Percentiles rank a stretch among this genome's conserved stretches.
phyloP scores from a whole-genome alignment of 1,140 invertebrate genomes.

The Scaptomyza montana region DNA sequence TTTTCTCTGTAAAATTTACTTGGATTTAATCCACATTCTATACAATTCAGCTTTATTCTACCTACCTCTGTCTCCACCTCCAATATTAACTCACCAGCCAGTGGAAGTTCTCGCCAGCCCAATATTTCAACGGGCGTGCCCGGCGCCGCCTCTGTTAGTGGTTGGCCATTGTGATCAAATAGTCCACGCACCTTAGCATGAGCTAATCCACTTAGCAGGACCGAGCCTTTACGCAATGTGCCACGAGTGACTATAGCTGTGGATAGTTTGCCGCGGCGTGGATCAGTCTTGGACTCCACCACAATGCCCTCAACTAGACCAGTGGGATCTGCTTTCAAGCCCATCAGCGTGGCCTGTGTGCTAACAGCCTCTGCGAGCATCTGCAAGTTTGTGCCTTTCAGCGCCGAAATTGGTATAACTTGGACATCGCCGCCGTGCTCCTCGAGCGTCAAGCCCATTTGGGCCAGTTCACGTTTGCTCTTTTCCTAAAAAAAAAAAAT shows the following conservation, averaged over 20 bases:
- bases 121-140: conserved; percentile 92
- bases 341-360: conserved; percentile 94
- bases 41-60: too few relatives aligned
- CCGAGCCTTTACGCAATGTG: conserved; percentile 91
- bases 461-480: conserved; percentile 89
- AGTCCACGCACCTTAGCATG: conserved; percentile 95
- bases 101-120: conserved; percentile 94
- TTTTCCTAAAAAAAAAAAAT: conserved; percentile 86
- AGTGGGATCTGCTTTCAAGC: conserved; percentile 91
- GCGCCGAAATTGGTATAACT: conserved; percentile 95
- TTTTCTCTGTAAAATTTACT: conserved; percentile 85
- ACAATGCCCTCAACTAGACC: conserved; percentile 95
- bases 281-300: conserved; percentile 93
- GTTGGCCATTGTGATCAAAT: conserved; percentile 90
- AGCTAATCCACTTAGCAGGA: conserved; percentile 92
- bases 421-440: conserved; percentile 96
- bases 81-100: conserved; percentile 93
- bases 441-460: conserved; percentile 93
- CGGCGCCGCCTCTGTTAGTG: conserved; percentile 89
- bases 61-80: conserved; percentile 90
- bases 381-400: conserved; percentile 92
- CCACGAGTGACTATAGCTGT: conserved; percentile 96
- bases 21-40: neutral
- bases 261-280: conserved; percentile 90
- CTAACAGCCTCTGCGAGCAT: conserved; percentile 93